Evolutionary conservation across 2,888 invertebrate species (phyloP).

Genomic region (Platycnemis pennipes): DNA sequence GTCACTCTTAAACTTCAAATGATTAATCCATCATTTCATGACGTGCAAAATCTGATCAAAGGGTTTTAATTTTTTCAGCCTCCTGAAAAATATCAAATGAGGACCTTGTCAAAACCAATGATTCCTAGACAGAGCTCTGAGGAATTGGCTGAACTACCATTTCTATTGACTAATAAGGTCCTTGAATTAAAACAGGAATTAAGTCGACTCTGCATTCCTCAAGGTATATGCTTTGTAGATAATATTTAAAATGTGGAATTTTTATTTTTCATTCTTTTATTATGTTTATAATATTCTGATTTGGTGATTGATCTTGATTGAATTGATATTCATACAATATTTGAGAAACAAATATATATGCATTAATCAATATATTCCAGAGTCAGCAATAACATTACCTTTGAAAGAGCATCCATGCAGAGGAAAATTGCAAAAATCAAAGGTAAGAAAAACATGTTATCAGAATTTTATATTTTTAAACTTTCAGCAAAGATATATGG

Average conservation of each 20-base stretch:
- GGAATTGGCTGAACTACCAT: constrained; percentile 73
- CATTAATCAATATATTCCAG: background rate
- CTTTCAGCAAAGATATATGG: no score
- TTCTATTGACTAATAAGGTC: constrained; percentile 76
- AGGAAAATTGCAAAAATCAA: background rate
- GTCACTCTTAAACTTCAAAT: no score
- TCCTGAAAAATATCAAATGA: background rate
- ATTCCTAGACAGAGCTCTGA: constrained; percentile 71
- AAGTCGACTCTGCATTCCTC: constrained; percentile 78
- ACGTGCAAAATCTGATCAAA: background rate
- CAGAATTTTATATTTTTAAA: no score
- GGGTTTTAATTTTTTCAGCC: background rate
- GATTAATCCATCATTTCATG: no score
- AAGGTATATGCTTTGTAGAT: constrained; percentile 75
- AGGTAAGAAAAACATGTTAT: no score
- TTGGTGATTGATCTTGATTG: background rate
- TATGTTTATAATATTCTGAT: background rate
- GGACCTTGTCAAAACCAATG: constrained; percentile 18
- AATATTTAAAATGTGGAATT: background rate
- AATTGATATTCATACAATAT: background rate
- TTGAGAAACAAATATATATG: background rate
- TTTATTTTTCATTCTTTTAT: background rate
- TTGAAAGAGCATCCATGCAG: background rate
- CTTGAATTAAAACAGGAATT: constrained; percentile 78
- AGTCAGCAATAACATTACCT: background rate